A percentile compares a stretch with the other conserved stretches of the same genome.
Evolutionary conservation across 2,113 vertebrate species (phyloP).

Genomic region (Picathartes gymnocephalus): DNA sequence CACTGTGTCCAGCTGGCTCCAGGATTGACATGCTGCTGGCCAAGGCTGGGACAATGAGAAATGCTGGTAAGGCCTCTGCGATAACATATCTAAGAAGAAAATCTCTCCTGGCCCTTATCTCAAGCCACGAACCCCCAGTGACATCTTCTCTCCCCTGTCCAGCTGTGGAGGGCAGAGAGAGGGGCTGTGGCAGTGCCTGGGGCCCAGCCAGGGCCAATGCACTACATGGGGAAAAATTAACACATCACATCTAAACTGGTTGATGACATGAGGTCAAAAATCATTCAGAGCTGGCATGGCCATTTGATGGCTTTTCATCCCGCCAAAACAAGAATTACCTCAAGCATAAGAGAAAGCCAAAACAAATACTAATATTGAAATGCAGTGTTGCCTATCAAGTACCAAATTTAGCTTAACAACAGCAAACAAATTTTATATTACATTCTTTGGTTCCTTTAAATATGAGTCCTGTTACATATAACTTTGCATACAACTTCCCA

Average conservation of each 20-base stretch:
- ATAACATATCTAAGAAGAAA: background rate
- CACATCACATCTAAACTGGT: fast-evolving
- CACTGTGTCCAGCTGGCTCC: fast-evolving
- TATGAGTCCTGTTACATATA: background rate
- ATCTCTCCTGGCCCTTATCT: background rate
- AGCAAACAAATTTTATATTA: background rate
- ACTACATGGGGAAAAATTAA: background rate
- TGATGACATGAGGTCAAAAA: background rate
- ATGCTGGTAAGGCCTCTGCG: background rate
- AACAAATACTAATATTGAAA: background rate
- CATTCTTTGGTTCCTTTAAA: background rate
- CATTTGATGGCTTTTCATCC: background rate
- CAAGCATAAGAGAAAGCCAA: background rate
- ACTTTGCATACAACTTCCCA: background rate
- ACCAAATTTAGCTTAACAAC: background rate
- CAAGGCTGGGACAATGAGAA: background rate
- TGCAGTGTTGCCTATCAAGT: background rate
- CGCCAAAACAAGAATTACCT: background rate
- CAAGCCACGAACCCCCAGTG: background rate
- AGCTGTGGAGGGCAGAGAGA: background rate
- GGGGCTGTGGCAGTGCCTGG: background rate
- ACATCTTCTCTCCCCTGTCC: background rate
- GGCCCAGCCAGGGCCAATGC: background rate
- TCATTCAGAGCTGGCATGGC: background rate
- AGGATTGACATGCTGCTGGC: background rate